phyloP scores from a whole-genome alignment of 2,797 vertebrate species.

The Borostomias antarcticus region DNA sequence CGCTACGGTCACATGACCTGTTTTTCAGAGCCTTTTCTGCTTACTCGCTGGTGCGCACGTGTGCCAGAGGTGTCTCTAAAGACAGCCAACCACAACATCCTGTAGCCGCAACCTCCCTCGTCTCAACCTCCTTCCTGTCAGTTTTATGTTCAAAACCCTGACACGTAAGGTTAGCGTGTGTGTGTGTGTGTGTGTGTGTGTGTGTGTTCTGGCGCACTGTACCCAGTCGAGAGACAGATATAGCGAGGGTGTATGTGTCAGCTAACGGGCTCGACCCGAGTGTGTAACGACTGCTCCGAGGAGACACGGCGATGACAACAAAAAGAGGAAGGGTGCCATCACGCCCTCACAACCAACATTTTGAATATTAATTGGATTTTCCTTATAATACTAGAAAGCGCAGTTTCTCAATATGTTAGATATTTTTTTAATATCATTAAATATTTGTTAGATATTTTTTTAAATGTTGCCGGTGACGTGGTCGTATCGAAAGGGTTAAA shows the following conservation, averaged over 20 bases:
- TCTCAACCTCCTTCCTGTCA: constrained; percentile 11
- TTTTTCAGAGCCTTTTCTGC: no score
- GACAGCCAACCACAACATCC: constrained; percentile 25
- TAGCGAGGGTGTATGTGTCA: neutral
- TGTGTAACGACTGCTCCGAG: constrained; percentile 3
- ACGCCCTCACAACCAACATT: no score
- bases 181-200: neutral
- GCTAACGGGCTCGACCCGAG: neutral
- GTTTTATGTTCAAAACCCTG: neutral
- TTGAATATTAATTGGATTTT: no score
- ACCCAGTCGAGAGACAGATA: neutral
- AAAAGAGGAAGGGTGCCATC: neutral
- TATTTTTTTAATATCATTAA: no score
- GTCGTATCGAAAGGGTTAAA: no score
- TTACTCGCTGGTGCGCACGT: no score
- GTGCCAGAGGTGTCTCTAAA: neutral
- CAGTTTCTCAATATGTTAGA: no score
- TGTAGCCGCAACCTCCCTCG: neutral
- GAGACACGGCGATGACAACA: rapidly evolving
- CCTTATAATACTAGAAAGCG: no score
- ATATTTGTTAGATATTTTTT: no score
- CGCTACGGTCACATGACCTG: no score
- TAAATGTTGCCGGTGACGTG: no score
- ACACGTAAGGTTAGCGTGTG: neutral
- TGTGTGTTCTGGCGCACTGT: neutral